A percentile compares a stretch with the other conserved stretches of the same genome.
Evolutionary conservation across 2,888 invertebrate species (phyloP).

Genomic region (Caenorhabditis imperialis): DNA sequence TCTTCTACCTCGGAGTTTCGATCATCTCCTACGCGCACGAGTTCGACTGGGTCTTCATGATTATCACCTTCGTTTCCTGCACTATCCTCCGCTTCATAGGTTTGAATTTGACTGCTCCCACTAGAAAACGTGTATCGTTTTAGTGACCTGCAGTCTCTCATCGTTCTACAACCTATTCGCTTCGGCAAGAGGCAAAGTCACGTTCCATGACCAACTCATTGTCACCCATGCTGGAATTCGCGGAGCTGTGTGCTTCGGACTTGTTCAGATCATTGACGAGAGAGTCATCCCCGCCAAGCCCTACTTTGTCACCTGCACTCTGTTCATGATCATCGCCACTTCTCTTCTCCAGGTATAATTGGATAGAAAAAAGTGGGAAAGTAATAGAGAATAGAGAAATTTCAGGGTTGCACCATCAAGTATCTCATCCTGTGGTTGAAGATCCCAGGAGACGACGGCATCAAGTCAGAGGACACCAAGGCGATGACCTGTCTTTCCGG

Average conservation of each 20-base stretch:
- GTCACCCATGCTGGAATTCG: slow-evolving; percentile 92
- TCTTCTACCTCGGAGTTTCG: slow-evolving; percentile 97
- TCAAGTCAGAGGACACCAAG: slow-evolving; percentile 8
- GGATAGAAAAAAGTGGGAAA: background rate
- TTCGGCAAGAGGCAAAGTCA: slow-evolving; percentile 85
- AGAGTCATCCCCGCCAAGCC: slow-evolving; percentile 88
- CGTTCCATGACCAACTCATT: slow-evolving; percentile 84
- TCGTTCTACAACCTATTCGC: slow-evolving; percentile 92
- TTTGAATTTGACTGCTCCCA: slow-evolving; percentile 77
- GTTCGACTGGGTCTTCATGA: slow-evolving; percentile 83
- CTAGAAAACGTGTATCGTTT: background rate
- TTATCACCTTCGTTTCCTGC: slow-evolving; percentile 92
- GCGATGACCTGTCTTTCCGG: slow-evolving; percentile 4
- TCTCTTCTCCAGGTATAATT: slow-evolving; percentile 95
- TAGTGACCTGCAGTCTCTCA: slow-evolving; percentile 80
- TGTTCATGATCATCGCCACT: slow-evolving; percentile 96
- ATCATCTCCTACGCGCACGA: slow-evolving; percentile 87
- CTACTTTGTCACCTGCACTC: slow-evolving; percentile 96
- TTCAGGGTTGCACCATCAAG: slow-evolving; percentile 53
- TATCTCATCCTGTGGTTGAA: slow-evolving; percentile 33
- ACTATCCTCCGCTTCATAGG: slow-evolving; percentile 91
- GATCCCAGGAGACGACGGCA: slow-evolving; percentile 39
- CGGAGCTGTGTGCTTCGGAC: slow-evolving; percentile 93
- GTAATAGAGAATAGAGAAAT: background rate
- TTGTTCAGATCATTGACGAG: slow-evolving; percentile 82